Evolutionary conservation across 1,140 invertebrate genomes (phyloP).

Genomic region (Zaprionus davidi): DNA sequence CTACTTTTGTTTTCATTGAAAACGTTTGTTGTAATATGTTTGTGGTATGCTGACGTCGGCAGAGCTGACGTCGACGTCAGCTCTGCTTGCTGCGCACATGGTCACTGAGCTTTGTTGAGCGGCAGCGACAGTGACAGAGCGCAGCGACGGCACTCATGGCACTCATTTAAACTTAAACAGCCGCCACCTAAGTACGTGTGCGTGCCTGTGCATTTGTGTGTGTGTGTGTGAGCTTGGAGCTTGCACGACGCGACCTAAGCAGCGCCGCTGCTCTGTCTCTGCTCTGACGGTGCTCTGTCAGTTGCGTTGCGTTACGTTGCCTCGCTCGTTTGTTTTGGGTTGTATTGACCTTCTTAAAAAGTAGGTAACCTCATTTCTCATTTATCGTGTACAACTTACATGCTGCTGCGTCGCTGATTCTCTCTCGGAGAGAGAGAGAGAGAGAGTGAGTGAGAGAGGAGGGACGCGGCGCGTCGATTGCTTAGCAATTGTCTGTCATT

Average conservation of each 20-base stretch:
- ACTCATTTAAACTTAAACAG: constrained; percentile 54
- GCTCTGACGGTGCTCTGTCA: constrained; percentile 20
- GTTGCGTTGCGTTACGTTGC: constrained; percentile 60
- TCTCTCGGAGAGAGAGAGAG: constrained; percentile 22
- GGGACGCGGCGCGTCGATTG: constrained; percentile 15
- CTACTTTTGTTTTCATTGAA: constrained; percentile 82
- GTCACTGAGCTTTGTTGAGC: constrained; percentile 76
- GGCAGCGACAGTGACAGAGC: constrained; percentile 11
- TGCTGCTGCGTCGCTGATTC: constrained; percentile 30
- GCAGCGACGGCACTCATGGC: constrained; percentile 26
- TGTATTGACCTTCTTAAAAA: constrained; percentile 84
- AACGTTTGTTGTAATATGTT: constrained; percentile 82
- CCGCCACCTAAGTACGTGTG: constrained; percentile 9
- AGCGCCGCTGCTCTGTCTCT: constrained; percentile 23
- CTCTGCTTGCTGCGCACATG: constrained; percentile 61
- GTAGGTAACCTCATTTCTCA: constrained; percentile 84
- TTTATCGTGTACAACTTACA: constrained; percentile 84
- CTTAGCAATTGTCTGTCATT: constrained; percentile 53
- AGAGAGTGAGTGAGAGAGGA: constrained; percentile 2
- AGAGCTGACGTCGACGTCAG: constrained; percentile 37
- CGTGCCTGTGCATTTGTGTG: constrained; percentile 7
- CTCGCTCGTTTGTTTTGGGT: constrained; percentile 82
- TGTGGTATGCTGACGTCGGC: constrained; percentile 63
- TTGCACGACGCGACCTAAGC: constrained; percentile 24
- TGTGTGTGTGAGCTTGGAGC: constrained; percentile 33